A percentile compares a stretch with the other conserved stretches of the same genome.
Conservation (phyloP, 2,888 invertebrate genomes). For the Nomada lathburiana region DNA sequence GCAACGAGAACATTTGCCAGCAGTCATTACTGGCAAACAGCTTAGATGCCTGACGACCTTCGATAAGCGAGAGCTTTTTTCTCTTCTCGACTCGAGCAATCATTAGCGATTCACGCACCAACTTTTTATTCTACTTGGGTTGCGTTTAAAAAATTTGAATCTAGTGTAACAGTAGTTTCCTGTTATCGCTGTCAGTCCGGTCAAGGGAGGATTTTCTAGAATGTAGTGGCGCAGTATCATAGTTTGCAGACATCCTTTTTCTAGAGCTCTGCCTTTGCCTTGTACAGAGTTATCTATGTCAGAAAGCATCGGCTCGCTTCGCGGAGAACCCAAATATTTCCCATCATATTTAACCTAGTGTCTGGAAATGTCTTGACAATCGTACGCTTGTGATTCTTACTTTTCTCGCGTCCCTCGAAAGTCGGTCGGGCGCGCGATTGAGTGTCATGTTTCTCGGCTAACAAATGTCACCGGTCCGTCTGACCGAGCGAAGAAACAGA, state of each 20-base stretch:
- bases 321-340: background rate
- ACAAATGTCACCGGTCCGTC: slow-evolving; percentile 65
- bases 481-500: slow-evolving; percentile 60
- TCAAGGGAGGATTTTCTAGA: slow-evolving; percentile 22
- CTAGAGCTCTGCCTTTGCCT: slow-evolving; percentile 7
- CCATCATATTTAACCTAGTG: too few species aligned
- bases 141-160: too few species aligned
- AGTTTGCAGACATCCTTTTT: slow-evolving; percentile 46
- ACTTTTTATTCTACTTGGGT: too few species aligned
- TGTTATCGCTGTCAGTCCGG: too few species aligned
- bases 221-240: slow-evolving; percentile 58
- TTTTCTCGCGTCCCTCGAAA: slow-evolving; percentile 21
- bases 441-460: slow-evolving; percentile 49
- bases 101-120: slow-evolving; percentile 17
- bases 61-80: slow-evolving; percentile 20
- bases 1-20: slow-evolving; percentile 56
- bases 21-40: slow-evolving; percentile 20
- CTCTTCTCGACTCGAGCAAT: slow-evolving; percentile 1
- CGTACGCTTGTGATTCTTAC: slow-evolving; percentile 12
- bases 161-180: too few species aligned
- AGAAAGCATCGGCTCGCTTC: background rate
- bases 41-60: slow-evolving; percentile 30
- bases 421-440: slow-evolving; percentile 55
- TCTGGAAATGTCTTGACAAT: background rate
- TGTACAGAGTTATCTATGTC: background rate